Percentiles rank a stretch among this genome's conserved stretches.
Conservation (phyloP, 2,113 vertebrate genomes). For the Clarias gariepinus region DNA sequence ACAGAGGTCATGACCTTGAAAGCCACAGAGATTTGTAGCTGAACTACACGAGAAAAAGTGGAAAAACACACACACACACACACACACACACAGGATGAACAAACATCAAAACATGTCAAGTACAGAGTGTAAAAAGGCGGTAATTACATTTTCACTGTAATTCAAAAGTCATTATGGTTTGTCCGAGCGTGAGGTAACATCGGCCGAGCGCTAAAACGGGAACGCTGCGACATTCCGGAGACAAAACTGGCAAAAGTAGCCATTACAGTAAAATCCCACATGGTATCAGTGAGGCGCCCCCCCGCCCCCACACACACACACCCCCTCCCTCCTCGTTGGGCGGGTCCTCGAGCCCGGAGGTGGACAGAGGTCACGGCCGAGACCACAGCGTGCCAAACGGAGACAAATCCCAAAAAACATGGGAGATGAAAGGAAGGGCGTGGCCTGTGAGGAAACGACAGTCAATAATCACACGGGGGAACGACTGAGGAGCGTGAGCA, state of each 20-base stretch:
- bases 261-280: conserved; percentile 53
- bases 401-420: conserved; percentile 64
- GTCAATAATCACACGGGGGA: conserved; percentile 56
- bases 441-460: conserved; percentile 58
- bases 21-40: neutral
- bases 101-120: neutral
- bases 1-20: neutral
- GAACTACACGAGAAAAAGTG: neutral
- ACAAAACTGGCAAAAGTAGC: conserved; percentile 1
- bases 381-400: conserved; percentile 31
- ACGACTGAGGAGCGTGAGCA: conserved; percentile 35
- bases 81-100: neutral
- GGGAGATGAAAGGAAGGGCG: conserved; percentile 59
- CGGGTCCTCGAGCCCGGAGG: conserved; percentile 65
- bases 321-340: conserved; percentile 54
- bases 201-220: conserved; percentile 3
- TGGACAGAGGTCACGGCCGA: conserved; percentile 55
- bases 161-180: conserved; percentile 35
- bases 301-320: conserved; percentile 15
- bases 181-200: neutral
- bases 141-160: conserved; percentile 27
- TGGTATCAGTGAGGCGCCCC: conserved; percentile 62
- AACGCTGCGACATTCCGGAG: neutral
- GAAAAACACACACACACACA: neutral
- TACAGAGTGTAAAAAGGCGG: neutral